Evolutionary conservation across 2,888 invertebrate species (phyloP).

Genomic region (Xylophagus ater): DNA sequence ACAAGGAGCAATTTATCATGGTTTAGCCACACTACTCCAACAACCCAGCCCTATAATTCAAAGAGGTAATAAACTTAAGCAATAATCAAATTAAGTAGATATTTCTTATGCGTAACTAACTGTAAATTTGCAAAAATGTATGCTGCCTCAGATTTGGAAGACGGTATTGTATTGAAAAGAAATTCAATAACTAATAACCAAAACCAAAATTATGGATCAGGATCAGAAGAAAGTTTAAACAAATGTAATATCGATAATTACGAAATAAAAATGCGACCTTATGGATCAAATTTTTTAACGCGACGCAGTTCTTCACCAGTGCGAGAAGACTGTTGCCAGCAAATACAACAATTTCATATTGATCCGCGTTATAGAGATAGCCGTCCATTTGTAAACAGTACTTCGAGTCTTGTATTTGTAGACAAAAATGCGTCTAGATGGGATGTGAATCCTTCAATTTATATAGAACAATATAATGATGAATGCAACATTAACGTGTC

Average conservation of each 20-base stretch:
- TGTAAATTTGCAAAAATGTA: neutral
- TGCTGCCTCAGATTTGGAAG: slow-evolving; percentile 16
- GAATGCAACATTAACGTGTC: slow-evolving; percentile 19
- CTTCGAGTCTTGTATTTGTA: slow-evolving; percentile 29
- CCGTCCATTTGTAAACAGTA: slow-evolving; percentile 34
- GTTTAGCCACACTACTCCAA: slow-evolving; percentile 81
- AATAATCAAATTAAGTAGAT: no score
- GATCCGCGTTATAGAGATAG: slow-evolving; percentile 38
- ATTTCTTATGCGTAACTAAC: slow-evolving; percentile 3
- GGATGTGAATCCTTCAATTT: slow-evolving; percentile 32
- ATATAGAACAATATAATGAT: slow-evolving; percentile 34
- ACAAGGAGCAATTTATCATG: slow-evolving; percentile 95
- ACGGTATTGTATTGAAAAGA: slow-evolving; percentile 10
- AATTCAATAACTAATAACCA: neutral
- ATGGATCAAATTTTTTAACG: slow-evolving; percentile 18
- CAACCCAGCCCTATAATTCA: slow-evolving; percentile 79
- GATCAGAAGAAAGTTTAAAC: slow-evolving; percentile 37
- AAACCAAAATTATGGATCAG: slow-evolving; percentile 27
- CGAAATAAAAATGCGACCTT: slow-evolving; percentile 21
- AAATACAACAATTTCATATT: slow-evolving; percentile 34
- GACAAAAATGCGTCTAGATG: slow-evolving; percentile 23
- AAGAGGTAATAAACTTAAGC: no score
- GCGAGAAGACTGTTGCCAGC: slow-evolving; percentile 34
- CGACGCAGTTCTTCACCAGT: slow-evolving; percentile 34
- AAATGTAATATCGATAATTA: slow-evolving; percentile 27